phyloP scores from a whole-genome alignment of 2,113 vertebrate species.

The Tetrax tetrax region DNA sequence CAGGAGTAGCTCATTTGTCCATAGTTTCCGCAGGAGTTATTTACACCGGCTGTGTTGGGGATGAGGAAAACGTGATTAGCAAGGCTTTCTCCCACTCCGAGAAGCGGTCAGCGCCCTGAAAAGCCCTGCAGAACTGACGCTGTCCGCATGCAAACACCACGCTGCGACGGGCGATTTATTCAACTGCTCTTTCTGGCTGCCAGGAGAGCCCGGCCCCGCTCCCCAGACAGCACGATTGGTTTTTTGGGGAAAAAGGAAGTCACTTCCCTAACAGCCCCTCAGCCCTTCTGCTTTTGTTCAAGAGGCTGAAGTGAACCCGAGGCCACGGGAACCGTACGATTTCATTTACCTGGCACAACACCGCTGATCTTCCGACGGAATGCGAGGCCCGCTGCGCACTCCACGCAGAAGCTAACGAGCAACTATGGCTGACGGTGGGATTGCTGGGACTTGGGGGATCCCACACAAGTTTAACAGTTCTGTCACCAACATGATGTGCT shows the following conservation, averaged over 20 bases:
- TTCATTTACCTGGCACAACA: background rate
- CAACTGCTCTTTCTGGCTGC: constrained; percentile 6
- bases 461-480: background rate
- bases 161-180: background rate
- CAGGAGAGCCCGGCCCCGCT: background rate
- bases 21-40: background rate
- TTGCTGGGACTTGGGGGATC: background rate
- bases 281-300: background rate
- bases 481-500: background rate
- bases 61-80: background rate
- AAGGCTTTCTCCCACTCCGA: background rate
- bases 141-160: constrained; percentile 8
- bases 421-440: background rate
- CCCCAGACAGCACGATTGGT: background rate
- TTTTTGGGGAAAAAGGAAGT: background rate
- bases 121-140: background rate
- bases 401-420: background rate
- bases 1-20: constrained; percentile 18
- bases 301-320: background rate
- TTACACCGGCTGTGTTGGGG: constrained; percentile 1
- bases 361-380: background rate
- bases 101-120: background rate
- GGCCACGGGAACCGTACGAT: background rate
- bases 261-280: background rate
- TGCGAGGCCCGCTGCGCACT: background rate